phyloP scores from a whole-genome alignment of 2,888 invertebrate genomes.

The Drosophila mimetica region DNA sequence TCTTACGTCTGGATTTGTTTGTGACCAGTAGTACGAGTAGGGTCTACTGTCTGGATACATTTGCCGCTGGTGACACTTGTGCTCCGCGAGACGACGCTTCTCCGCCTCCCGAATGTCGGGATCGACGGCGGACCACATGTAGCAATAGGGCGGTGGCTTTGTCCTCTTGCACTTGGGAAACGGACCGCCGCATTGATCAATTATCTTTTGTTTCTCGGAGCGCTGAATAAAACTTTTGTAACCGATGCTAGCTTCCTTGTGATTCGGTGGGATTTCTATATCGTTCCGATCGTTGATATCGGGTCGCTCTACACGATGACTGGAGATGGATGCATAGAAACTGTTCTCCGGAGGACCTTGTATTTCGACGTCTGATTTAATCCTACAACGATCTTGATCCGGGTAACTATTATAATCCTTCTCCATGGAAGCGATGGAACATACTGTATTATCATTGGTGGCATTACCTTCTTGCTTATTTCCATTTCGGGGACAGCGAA shows the following conservation, averaged over 20 bases:
- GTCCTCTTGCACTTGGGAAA: slow-evolving; percentile 4
- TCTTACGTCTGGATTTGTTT: background rate
- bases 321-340: slow-evolving; percentile 1
- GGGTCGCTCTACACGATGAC: slow-evolving; percentile 5
- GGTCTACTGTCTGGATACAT: background rate
- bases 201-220: slow-evolving; percentile 2
- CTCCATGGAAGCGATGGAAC: background rate
- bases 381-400: background rate
- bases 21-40: slow-evolving; percentile 19
- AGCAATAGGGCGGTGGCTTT: slow-evolving; percentile 25
- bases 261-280: slow-evolving; percentile 2
- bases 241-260: background rate
- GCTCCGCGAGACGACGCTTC: slow-evolving; percentile 6
- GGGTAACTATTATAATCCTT: background rate
- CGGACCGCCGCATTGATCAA: background rate
- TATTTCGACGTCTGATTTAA: too few relatives aligned
- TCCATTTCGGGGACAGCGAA: background rate
- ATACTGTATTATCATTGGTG: background rate
- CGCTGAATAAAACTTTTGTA: slow-evolving; percentile 10
- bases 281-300: slow-evolving; percentile 10
- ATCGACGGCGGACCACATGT: slow-evolving; percentile 25
- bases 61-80: background rate
- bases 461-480: background rate
- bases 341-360: background rate
- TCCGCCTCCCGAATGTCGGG: slow-evolving; percentile 18